Evolutionary conservation across 2,888 invertebrate genomes (phyloP), one percentile per base, ranked within the genome.

Genomic region (Ectropis crepuscularia): DNA sequence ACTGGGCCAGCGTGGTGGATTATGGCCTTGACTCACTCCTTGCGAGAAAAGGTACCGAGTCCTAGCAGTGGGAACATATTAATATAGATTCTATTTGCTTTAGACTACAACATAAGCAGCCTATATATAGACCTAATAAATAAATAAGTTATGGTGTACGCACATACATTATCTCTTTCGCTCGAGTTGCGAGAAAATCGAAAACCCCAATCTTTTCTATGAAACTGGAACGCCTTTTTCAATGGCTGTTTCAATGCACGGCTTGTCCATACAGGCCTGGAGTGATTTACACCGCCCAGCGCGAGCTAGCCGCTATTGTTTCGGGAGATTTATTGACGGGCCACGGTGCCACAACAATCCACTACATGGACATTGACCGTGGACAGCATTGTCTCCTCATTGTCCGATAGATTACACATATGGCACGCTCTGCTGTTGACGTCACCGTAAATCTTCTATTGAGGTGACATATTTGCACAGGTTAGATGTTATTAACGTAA

Each of bases 311-410:
- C 78, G 80, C 89, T 86, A 90, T 92, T 91, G 91, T 92, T 89
- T 89, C 82, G 78, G 76, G 76, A 82, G 82, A 92, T 91, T 91
- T 92, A 92, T 91, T 78, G 83, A 77, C 78, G 70, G 8, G 67
- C 65, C 38, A 73, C 79, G 79, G 76, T 55, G 75, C 78, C 79
- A 82, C 80, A 84, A 86, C 86, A 87, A 87, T 89, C 85, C 88
- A 85, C 83, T 81, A 81, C 77, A 83, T 83, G 83, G 85, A 83
- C 78, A 75, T 73, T 78, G 78, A 74, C 74, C 75, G 75, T 71
- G 74, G 72, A 63, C 73, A 70, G 68, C 74, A 81, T 84, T 84
- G 83, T 82, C 78, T 74, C 12, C 59, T 64, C 51, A 60, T 64
- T 64, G 64, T 64, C 39, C 42, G 9, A 11, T 11, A 63, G 74